Base-by-base conservation (phyloP, 2,888 invertebrate species). In the Ophion costatus region DNA sequence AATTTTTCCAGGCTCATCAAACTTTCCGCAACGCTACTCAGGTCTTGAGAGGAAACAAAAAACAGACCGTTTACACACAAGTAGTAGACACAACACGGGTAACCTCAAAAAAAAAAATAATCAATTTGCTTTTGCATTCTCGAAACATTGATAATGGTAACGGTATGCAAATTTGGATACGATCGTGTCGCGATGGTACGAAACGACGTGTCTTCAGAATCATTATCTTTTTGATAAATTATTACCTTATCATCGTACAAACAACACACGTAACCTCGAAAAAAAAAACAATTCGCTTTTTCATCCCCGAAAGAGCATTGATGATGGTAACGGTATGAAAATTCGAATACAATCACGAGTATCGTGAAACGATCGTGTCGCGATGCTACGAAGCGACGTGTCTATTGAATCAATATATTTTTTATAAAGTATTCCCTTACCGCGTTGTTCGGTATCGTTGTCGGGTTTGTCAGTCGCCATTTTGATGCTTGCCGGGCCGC, bases 1-100 rank as follows among this genome's bases (percentile, higher is more conserved):
- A 99, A 94, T 93, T 97, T 98, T 94, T 99, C 99, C 92, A 97
- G 95, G 92, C 98, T 98, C 90, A 98, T 95, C 83, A 99, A 95
- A 92, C 96, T 97, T 92, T 97, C 96, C 93, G 97, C 97, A 82
- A 94, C 91, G 59, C 94, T 94, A 80, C 89, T 89, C 70, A 92
- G 79, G 59, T 93, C 92, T 91, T 51, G 51, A 51, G 14, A 4
- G 14, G 4, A 51, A 51, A 14, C 5, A 51, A 51, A 14, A 17
- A 51, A 51, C 14, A 51, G 4, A 38, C 38, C 38, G 38, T 51
- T 5, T 51, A 17, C 5, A 66, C 9, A 38, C 66, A 38, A 38
- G n/a, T 20, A 20, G 20, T 67, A 42, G 11, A n/a, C n/a, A 38
- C 14, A 56, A 56, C n/a, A 29, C 24, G n/a, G 29, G 64, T 67